Evolutionary conservation across 2,113 vertebrate genomes (phyloP), one percentile per base, ranked within the genome.

Genomic region (Monarcha castaneiventris): DNA sequence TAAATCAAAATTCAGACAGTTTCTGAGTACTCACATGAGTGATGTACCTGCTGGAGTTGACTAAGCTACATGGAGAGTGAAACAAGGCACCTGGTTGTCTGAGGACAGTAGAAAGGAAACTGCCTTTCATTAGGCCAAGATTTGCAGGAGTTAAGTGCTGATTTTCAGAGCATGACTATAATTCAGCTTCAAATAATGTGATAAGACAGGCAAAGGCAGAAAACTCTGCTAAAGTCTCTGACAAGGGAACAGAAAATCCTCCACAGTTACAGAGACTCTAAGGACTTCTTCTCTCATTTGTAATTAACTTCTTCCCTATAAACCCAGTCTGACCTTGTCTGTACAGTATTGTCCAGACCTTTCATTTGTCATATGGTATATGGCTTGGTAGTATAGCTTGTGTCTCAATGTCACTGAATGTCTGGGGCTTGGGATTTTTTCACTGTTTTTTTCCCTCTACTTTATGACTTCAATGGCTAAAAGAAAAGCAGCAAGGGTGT

Each of bases 281-380:
- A 94, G 64, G 89, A 93, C 62, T 75, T 78, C 72, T 67, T 75
- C 78, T 90, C 71, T 94, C 87, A 66, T 89, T 89, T 95, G 77
- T 95, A 94, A 96, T 96, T 94, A 96, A 94, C 78, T 93, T 92
- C 77, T 88, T 87, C 87, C 43, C 22, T 63, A 89, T 83, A 95
- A 94, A 93, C 51, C 25, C 51, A 77, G n/a, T 8, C 58, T 94
- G 89, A 94, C 92, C 78, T 95, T 90, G 66, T 79, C 89, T 85
- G 62, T 54, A 80, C 61, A 66, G 74, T 87, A 61, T 75, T 91
- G 84, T 89, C 71, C 67, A 87, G 82, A 54, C 33, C 67, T 89
- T 89, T 94, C 75, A 87, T 74, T 54, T 90, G 69, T 93, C 89
- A 84, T 69, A 73, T 75, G n/a, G 82, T 92, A 89, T 90, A 87